A percentile compares a stretch with the other conserved stretches of the same genome.
Evolutionary conservation across 2,113 vertebrate species (phyloP).

Genomic region (Albula glossodonta): DNA sequence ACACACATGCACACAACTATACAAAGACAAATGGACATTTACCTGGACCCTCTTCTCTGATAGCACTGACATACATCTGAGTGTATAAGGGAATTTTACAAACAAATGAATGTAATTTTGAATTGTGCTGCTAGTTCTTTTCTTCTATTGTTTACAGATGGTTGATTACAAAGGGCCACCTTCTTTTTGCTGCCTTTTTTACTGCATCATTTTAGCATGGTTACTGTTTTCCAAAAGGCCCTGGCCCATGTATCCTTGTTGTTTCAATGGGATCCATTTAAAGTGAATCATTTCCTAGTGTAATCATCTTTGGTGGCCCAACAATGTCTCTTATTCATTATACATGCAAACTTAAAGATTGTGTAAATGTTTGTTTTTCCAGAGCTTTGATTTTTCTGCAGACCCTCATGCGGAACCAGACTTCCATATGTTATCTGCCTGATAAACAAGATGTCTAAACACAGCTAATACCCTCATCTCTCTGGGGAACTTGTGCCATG

Average conservation of each 20-base stretch:
- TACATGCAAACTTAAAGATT: background rate
- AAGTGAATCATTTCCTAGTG: background rate
- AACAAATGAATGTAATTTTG: background rate
- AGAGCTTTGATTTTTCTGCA: background rate
- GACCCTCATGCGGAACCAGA: background rate
- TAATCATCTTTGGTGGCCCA: background rate
- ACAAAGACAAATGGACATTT: background rate
- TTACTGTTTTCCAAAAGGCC: background rate
- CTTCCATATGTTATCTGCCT: background rate
- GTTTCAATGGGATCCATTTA: background rate
- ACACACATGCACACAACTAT: background rate
- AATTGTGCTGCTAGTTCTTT: background rate
- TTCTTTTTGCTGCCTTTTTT: too few species aligned
- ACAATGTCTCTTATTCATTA: background rate
- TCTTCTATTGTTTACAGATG: background rate
- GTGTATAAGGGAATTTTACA: background rate
- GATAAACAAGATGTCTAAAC: conserved; percentile 4
- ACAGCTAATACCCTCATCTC: background rate
- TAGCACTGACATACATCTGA: background rate
- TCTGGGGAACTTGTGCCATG: background rate
- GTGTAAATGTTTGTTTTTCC: background rate
- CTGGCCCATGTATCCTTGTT: background rate
- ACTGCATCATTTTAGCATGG: background rate
- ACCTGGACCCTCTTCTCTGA: background rate
- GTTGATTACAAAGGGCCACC: background rate